These are phyloP conservation scores for Tapirus indicus DNA, from an alignment of 2,797 vertebrate genomes.

Conservation along the genomic window DNA sequence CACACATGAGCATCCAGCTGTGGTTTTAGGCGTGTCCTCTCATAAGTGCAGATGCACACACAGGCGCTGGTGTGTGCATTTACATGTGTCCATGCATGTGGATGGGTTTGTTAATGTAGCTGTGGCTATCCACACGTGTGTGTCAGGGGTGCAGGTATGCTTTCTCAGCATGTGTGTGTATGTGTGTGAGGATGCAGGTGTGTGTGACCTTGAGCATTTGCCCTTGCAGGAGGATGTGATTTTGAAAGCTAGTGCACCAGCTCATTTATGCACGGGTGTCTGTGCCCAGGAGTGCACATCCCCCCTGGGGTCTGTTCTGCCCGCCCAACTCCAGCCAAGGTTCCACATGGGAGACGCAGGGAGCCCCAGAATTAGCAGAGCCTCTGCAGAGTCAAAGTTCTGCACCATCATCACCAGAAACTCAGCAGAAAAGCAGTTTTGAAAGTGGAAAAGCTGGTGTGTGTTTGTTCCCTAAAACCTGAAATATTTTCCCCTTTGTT, in stretches of 20 bases:
- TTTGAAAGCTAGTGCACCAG: neutral
- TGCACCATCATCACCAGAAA: neutral
- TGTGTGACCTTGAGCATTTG: neutral
- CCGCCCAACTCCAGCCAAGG: neutral
- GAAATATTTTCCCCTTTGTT: neutral
- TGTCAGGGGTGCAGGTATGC: neutral
- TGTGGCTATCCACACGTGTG: neutral
- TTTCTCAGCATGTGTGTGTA: neutral
- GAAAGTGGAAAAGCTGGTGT: neutral
- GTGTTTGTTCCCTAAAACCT: neutral
- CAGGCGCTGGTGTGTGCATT: neutral
- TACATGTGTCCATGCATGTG: accelerated
- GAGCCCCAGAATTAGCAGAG: neutral
- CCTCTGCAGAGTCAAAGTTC: neutral
- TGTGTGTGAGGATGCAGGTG: neutral
- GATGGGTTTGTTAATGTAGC: neutral
- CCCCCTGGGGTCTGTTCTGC: neutral
- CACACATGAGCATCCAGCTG: neutral
- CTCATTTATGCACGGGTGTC: neutral
- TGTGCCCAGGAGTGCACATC: neutral
- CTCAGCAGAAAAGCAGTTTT: neutral
- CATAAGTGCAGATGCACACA: neutral
- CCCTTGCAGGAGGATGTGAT: neutral
- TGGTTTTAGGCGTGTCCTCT: neutral
- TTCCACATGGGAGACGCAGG: neutral